Percentiles rank a stretch among this genome's conserved stretches.
Conservation (phyloP, 1,140 invertebrate species). For the Chelonus insularis region DNA sequence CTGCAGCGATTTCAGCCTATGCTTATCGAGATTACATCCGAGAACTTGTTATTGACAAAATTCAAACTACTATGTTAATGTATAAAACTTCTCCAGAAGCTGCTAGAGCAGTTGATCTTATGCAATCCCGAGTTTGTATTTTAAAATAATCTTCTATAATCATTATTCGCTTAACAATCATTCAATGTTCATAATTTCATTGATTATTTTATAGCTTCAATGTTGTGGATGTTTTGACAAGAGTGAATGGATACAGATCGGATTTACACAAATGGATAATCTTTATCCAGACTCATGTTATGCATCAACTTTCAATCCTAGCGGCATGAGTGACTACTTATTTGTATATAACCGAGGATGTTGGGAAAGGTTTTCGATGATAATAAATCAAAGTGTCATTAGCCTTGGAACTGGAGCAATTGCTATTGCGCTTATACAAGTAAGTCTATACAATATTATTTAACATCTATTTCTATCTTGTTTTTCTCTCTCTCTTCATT, state of each 20-base stretch:
- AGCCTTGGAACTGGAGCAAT: slow-evolving; percentile 78
- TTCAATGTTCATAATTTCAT: not conserved
- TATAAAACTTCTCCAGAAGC: slow-evolving; percentile 62
- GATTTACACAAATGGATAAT: slow-evolving; percentile 41
- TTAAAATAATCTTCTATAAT: not conserved
- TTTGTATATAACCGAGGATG: slow-evolving; percentile 67
- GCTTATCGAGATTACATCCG: slow-evolving; percentile 68
- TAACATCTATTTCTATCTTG: too few species aligned
- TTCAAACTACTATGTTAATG: slow-evolving; percentile 62
- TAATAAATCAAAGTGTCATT: slow-evolving; percentile 74
- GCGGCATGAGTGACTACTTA: slow-evolving; percentile 40
- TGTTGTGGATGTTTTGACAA: slow-evolving; percentile 73
- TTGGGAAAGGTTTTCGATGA: slow-evolving; percentile 65
- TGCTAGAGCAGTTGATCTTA: slow-evolving; percentile 64
- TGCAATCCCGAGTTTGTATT: slow-evolving; percentile 67
- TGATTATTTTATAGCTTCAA: slow-evolving; percentile 62
- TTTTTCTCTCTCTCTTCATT: too few species aligned
- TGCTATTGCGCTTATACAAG: slow-evolving; percentile 80
- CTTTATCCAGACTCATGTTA: slow-evolving; percentile 65
- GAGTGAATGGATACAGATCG: slow-evolving; percentile 67
- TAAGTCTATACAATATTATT: slow-evolving; percentile 46
- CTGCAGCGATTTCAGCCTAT: slow-evolving; percentile 79
- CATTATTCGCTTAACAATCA: not conserved
- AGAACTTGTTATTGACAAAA: slow-evolving; percentile 62
- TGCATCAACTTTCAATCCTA: slow-evolving; percentile 39